A percentile compares a stretch with the other conserved stretches of the same genome.
phyloP scores from a whole-genome alignment of 2,113 vertebrate genomes.

The Rhodinocichla rosea region DNA sequence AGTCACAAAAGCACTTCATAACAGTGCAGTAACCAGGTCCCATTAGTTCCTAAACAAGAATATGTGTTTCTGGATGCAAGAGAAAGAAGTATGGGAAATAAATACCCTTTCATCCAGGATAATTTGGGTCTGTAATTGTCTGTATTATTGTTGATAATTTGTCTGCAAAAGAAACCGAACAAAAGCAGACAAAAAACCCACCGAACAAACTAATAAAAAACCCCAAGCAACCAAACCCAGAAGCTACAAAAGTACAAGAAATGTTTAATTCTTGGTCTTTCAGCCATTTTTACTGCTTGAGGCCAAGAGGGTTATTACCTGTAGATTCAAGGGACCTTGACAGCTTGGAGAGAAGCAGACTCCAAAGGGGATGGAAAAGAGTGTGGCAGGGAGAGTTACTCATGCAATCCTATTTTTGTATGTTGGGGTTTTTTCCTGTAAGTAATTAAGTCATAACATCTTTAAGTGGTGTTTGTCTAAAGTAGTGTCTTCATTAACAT shows the following conservation, averaged over 20 bases:
- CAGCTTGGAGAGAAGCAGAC: neutral
- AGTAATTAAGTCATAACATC: neutral
- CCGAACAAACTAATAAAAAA: neutral
- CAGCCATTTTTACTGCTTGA: neutral
- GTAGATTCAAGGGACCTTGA: neutral
- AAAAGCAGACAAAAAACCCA: neutral
- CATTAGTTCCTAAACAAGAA: neutral
- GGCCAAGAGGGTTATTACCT: neutral
- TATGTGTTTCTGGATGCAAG: neutral
- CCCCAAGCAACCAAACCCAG: neutral
- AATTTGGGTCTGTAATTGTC: neutral
- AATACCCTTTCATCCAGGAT: neutral
- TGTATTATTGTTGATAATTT: neutral
- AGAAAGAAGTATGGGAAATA: neutral
- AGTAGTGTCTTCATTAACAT: neutral
- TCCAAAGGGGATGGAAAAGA: neutral
- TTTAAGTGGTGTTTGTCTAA: neutral
- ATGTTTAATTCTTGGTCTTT: neutral
- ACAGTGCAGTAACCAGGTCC: neutral
- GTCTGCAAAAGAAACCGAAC: neutral
- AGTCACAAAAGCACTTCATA: neutral
- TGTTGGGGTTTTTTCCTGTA: accelerated
- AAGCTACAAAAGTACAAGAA: neutral
- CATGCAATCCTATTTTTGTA: neutral
- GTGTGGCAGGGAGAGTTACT: neutral